These are phyloP conservation scores for Myoxocephalus aenaeus DNA, from an alignment of 2,797 vertebrate species.

Conservation along the genomic window DNA sequence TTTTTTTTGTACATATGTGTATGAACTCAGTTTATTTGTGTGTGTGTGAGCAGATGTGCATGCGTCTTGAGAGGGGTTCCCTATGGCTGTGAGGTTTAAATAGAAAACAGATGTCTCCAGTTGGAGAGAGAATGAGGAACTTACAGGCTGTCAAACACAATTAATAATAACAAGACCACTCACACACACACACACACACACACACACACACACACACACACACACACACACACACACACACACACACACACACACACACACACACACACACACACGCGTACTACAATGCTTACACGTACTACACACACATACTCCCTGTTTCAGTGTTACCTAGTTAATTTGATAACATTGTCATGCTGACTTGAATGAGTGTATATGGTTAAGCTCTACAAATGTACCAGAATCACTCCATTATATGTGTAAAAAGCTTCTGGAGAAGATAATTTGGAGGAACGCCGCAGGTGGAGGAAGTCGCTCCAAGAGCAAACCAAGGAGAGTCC, in stretches of 20 bases:
- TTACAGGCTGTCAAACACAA: slow-evolving; percentile 72
- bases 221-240: not conserved
- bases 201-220: not conserved
- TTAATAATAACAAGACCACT: slow-evolving; percentile 65
- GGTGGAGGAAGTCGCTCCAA: slow-evolving; percentile 51
- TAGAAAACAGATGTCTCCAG: slow-evolving; percentile 74
- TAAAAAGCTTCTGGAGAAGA: slow-evolving; percentile 44
- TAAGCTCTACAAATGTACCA: slow-evolving; percentile 49
- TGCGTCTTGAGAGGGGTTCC: slow-evolving; percentile 44
- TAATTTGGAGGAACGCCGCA: slow-evolving; percentile 46
- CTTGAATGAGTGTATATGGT: slow-evolving; percentile 13
- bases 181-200: not conserved
- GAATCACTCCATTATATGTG: slow-evolving; percentile 41
- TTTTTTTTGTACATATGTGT: slow-evolving; percentile 7
- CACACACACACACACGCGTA: slow-evolving; percentile 1
- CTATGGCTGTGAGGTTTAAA: slow-evolving; percentile 55
- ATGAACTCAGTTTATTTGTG: slow-evolving; percentile 5
- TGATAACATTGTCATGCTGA: slow-evolving; percentile 21
- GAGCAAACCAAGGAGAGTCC: slow-evolving; percentile 51
- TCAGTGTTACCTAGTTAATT: slow-evolving; percentile 41
- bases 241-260: not conserved
- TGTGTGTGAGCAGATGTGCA: slow-evolving; percentile 44
- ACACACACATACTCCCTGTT: not conserved
- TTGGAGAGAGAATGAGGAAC: slow-evolving; percentile 63
- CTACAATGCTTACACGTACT: not conserved